These are phyloP conservation scores for Homarus gammarus DNA, from an alignment of 2,888 invertebrate species.

Conservation along the genomic window DNA sequence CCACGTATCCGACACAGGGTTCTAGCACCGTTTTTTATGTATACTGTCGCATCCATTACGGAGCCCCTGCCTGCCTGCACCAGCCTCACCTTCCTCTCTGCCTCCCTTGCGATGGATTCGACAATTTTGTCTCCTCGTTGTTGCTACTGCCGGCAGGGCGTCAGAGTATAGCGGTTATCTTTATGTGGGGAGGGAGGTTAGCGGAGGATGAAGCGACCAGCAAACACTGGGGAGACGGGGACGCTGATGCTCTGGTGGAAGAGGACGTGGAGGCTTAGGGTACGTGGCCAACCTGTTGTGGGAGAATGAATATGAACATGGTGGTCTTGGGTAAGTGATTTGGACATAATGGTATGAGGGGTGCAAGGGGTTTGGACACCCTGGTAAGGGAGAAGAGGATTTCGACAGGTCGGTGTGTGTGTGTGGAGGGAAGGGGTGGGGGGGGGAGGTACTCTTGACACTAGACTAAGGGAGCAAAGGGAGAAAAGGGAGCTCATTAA, in stretches of 20 bases:
- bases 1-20: constrained; percentile 29
- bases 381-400: neutral
- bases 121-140: constrained; percentile 50
- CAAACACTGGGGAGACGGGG: constrained; percentile 27
- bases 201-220: constrained; percentile 32
- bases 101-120: constrained; percentile 41
- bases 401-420: too few species aligned
- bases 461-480: constrained; percentile 7
- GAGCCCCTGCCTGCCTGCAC: constrained; percentile 43
- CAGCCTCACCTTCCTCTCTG: constrained; percentile 27
- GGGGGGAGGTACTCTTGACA: constrained; percentile 42
- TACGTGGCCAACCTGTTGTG: neutral
- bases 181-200: constrained; percentile 40
- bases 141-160: constrained; percentile 36
- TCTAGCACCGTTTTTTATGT: constrained; percentile 43
- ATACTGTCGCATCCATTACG: constrained; percentile 44
- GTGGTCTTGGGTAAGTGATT: neutral
- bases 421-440: neutral
- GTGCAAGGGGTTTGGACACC: neutral
- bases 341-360: neutral
- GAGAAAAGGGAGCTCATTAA: neutral
- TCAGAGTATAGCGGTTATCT: constrained; percentile 37
- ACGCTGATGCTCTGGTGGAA: neutral
- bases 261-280: neutral
- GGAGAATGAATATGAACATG: neutral